Evolutionary conservation across 2,888 invertebrate genomes (phyloP).

Genomic region (Ditula angustiorana): DNA sequence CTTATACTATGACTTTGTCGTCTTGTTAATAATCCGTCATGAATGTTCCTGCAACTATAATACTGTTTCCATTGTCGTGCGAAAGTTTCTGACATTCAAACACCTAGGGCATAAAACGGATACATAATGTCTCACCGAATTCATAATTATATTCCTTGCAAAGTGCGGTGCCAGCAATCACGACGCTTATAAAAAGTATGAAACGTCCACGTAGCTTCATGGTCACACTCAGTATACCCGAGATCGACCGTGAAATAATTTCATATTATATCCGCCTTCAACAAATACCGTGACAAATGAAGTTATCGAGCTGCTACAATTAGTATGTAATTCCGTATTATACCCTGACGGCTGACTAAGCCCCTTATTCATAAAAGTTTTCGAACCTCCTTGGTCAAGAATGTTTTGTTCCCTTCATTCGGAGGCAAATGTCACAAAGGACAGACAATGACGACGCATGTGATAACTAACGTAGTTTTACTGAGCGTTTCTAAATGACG

Average conservation of each 20-base stretch:
- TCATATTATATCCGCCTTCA: background rate
- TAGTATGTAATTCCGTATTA: conserved; percentile 2
- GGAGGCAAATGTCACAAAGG: too few species aligned
- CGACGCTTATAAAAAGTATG: background rate
- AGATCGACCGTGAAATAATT: background rate
- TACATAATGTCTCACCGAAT: background rate
- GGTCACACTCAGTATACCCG: background rate
- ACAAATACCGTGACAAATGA: background rate
- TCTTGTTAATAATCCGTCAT: too few species aligned
- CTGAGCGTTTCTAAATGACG: too few species aligned
- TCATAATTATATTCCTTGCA: background rate
- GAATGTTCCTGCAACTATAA: too few species aligned
- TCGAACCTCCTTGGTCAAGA: too few species aligned
- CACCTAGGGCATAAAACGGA: background rate
- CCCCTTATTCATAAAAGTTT: too few species aligned
- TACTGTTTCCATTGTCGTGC: background rate
- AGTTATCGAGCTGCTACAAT: background rate
- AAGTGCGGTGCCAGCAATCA: background rate
- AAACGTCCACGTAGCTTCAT: background rate
- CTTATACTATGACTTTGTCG: too few species aligned
- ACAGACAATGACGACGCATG: too few species aligned
- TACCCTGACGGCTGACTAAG: conserved; percentile 3
- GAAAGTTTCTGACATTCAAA: background rate
- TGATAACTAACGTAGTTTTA: too few species aligned
- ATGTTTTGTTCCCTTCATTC: too few species aligned